Evolutionary conservation across 2,888 invertebrate species (phyloP).

Genomic region (Synanthedon vespiformis): DNA sequence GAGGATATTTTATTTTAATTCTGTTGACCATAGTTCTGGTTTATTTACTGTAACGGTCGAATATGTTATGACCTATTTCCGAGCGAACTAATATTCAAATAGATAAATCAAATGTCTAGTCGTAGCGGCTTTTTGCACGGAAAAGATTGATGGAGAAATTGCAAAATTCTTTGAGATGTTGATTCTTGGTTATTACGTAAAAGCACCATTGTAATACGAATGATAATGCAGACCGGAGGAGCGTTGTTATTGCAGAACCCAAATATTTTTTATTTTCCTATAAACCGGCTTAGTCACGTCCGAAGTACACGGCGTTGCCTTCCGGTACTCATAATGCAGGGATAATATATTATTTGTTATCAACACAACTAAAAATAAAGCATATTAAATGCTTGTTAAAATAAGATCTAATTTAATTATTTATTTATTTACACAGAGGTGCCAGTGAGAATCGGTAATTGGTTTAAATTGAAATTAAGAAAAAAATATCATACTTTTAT

Average conservation of each 20-base stretch:
- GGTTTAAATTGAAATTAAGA: too few relatives aligned
- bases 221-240: constrained; percentile 30
- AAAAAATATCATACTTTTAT: too few relatives aligned
- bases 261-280: constrained; percentile 19
- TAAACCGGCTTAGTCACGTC: constrained; percentile 44
- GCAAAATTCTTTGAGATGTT: constrained; percentile 37
- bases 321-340: neutral
- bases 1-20: too few relatives aligned
- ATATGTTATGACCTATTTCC: constrained; percentile 23
- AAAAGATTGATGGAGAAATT: constrained; percentile 50
- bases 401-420: too few relatives aligned
- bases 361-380: too few relatives aligned
- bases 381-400: too few relatives aligned
- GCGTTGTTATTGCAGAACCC: constrained; percentile 26
- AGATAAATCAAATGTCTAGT: constrained; percentile 55
- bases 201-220: constrained; percentile 32
- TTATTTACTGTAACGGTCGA: too few relatives aligned
- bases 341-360: neutral
- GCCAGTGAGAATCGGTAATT: too few relatives aligned
- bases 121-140: constrained; percentile 42
- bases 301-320: constrained; percentile 8
- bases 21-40: too few relatives aligned
- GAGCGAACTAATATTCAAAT: constrained; percentile 51
- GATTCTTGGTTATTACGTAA: constrained; percentile 32
- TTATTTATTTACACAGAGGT: too few relatives aligned